Base-by-base conservation (phyloP, 2,888 invertebrate genomes). In the Apamea sordens region DNA sequence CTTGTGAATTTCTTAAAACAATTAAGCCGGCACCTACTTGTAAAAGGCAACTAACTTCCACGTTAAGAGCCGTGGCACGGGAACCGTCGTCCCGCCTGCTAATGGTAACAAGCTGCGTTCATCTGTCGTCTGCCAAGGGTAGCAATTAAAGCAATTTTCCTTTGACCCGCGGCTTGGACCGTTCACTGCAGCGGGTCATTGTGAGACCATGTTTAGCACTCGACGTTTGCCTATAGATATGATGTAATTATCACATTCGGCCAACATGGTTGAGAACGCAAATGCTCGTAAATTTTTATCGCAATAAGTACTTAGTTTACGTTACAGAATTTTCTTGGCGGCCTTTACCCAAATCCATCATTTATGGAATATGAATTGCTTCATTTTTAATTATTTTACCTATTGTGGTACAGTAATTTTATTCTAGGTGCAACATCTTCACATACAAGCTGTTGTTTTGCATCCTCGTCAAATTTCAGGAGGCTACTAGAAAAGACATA, bases 71-170 rank as follows among this genome's bases (percentile, higher is more conserved):
- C 24, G 41, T 8, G 32, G 2, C 21, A 1, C 28, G 32, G 44
- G 6, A 32, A 50, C 28, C 21, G 18, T 5, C 21, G 21, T 11
- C 70, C 15, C 56, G 47, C 18, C 59, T 11, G 36, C 73, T 73
- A 73, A 67, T 81, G 41, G 21, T 32, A 81, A 81, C 81, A n/a
- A 67, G 81, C 67, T 50, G 53, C 61, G 82, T 53, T 53, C 67
- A 74, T 74, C 67, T 74, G 15, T 81, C 32, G 8, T 61, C 59
- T 44, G 82, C 24, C 82, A 61, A n/a, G 41, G 21, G 44, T 68
- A 28, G 53, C 44, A 74, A 80, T 82, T 80, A 81, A 21, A 15
- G 61, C 44, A 50, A 79, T 80, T 80, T 61, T 67, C 74, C 71
- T 68, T 77, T 67, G 65, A 65, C 78, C 44, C n/a, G 11, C 13